These are phyloP conservation scores for Mergus octosetaceus DNA, from an alignment of 2,797 vertebrate species.

Conservation along the genomic window DNA sequence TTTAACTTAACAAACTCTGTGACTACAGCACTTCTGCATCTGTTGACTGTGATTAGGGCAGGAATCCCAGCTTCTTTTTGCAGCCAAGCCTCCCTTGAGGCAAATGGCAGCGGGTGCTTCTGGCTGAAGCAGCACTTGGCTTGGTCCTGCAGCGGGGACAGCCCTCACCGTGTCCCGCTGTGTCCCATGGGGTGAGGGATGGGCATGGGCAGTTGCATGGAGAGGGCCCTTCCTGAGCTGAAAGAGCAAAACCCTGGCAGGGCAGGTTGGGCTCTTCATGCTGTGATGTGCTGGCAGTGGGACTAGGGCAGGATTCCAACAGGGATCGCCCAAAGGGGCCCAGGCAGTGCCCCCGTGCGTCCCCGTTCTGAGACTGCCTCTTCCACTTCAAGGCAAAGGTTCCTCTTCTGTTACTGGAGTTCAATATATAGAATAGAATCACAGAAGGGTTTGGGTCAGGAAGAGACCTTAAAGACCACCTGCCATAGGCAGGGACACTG, in stretches of 20 bases:
- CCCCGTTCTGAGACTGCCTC: not conserved
- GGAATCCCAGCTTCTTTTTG: not conserved
- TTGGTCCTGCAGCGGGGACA: not conserved
- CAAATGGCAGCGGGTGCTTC: not conserved
- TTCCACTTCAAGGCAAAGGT: not conserved
- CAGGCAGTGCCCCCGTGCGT: rapidly evolving
- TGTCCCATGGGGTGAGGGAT: rapidly evolving
- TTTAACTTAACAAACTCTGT: conserved; percentile 33
- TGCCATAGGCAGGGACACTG: no score
- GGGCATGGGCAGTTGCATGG: rapidly evolving
- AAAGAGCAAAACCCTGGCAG: not conserved
- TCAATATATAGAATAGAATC: not conserved
- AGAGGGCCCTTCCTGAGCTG: rapidly evolving
- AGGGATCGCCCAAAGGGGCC: not conserved
- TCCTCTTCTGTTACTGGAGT: not conserved
- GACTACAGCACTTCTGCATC: conserved; percentile 63
- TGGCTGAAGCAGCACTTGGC: not conserved
- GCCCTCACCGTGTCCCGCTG: not conserved
- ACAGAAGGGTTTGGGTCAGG: no score
- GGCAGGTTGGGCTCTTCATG: rapidly evolving
- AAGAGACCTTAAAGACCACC: no score
- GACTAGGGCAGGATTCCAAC: not conserved
- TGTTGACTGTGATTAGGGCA: conserved; percentile 70
- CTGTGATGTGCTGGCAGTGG: not conserved
- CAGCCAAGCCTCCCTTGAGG: not conserved